Evolutionary conservation across 2,888 invertebrate genomes (phyloP).

Genomic region (Willowsia nigromaculata): DNA sequence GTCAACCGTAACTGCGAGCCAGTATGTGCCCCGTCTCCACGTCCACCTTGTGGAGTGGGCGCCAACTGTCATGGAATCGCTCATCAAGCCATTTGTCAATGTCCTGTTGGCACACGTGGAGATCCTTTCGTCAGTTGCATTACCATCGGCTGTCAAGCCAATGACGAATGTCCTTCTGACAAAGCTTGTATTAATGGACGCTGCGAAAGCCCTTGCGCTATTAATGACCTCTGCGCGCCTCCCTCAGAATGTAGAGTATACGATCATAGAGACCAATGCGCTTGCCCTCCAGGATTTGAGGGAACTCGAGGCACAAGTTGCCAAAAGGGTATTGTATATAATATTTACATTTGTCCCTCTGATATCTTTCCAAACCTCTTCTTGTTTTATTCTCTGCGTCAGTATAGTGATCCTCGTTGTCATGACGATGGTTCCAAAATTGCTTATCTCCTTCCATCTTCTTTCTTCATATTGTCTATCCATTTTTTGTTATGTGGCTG

Average conservation of each 20-base stretch:
- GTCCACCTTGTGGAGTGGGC: conserved; percentile 79
- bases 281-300: conserved; percentile 87
- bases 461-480: neutral
- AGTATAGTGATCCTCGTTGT: neutral
- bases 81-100: conserved; percentile 79
- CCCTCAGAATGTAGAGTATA: conserved; percentile 87
- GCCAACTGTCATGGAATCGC: conserved; percentile 79
- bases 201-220: conserved; percentile 91
- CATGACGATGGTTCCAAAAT: neutral
- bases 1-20: conserved; percentile 90
- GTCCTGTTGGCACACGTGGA: conserved; percentile 80
- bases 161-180: conserved; percentile 92
- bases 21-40: conserved; percentile 83
- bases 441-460: conserved; percentile 37
- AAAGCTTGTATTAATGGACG: conserved; percentile 90
- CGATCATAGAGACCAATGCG: conserved; percentile 91
- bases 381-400: conserved; percentile 6
- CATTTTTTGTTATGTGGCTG: conserved; percentile 4
- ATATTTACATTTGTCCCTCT: neutral
- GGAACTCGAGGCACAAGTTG: conserved; percentile 81
- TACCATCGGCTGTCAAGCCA: conserved; percentile 89
- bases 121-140: conserved; percentile 80
- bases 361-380: neutral
- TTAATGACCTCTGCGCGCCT: conserved; percentile 88
- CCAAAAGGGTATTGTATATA: conserved; percentile 73